Percentiles rank a stretch among this genome's conserved stretches.
phyloP scores from a whole-genome alignment of 2,113 vertebrate species.

The Syrmaticus mikado region DNA sequence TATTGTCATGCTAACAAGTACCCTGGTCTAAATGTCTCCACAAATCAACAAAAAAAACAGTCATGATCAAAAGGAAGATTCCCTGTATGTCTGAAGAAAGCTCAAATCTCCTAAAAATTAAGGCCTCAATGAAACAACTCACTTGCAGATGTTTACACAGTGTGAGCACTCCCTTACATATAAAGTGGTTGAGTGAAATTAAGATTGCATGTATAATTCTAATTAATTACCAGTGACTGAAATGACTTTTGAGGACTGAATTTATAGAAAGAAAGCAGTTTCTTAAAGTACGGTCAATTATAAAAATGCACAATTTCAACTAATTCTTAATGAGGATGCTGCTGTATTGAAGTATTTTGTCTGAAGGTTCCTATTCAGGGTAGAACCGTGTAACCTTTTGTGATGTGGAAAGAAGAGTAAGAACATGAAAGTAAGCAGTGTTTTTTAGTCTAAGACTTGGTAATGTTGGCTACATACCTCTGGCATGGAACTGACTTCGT shows the following conservation, averaged over 20 bases:
- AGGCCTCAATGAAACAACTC: background rate
- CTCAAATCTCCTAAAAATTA: background rate
- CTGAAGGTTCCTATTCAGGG: background rate
- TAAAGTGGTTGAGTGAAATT: background rate
- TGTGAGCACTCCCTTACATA: background rate
- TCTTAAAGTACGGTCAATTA: background rate
- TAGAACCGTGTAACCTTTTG: background rate
- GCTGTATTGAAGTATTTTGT: background rate
- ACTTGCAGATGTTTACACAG: background rate
- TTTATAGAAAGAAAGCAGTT: background rate
- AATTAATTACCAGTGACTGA: background rate
- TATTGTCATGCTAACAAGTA: background rate
- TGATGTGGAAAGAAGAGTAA: background rate
- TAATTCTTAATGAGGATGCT: background rate
- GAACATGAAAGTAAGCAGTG: background rate
- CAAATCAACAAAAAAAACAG: background rate
- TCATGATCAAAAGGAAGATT: background rate
- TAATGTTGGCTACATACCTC: slow-evolving; percentile 84
- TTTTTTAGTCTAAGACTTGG: background rate
- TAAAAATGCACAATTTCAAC: background rate
- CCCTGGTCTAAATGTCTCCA: background rate
- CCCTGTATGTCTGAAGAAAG: background rate
- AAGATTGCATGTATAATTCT: background rate
- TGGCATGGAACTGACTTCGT: slow-evolving; percentile 94
- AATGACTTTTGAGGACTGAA: background rate